A percentile compares a stretch with the other conserved stretches of the same genome.
Conservation (phyloP, 2,113 vertebrate species). For the Hymenochirus boettgeri region DNA sequence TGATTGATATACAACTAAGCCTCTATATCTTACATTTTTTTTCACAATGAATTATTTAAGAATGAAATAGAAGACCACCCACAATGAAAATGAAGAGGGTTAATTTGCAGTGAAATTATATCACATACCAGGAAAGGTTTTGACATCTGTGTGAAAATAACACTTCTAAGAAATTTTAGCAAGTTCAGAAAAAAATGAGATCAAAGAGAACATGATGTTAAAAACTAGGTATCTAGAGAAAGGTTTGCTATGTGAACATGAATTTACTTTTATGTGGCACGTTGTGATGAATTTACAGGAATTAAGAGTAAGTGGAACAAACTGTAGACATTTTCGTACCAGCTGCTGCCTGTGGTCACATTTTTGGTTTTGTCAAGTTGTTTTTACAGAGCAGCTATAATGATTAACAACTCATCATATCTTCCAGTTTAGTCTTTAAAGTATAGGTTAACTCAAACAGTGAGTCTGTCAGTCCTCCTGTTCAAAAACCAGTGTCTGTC, state of each 20-base stretch:
- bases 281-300: not conserved
- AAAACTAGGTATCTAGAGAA: not conserved
- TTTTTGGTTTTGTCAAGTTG: not conserved
- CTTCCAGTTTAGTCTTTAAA: not conserved
- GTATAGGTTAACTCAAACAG: no score
- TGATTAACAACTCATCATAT: not conserved
- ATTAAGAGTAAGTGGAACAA: slow-evolving; percentile 6
- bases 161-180: slow-evolving; percentile 8
- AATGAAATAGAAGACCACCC: no score
- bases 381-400: no score
- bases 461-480: no score
- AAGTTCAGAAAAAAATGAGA: slow-evolving; percentile 4
- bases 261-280: not conserved
- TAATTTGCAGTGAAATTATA: slow-evolving; percentile 22
- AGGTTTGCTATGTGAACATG: not conserved
- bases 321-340: not conserved
- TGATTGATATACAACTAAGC: no score
- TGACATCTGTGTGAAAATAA: slow-evolving; percentile 24
- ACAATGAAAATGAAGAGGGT: no score
- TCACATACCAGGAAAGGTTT: slow-evolving; percentile 25
- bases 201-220: not conserved
- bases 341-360: not conserved
- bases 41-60: no score
- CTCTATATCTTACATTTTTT: no score
- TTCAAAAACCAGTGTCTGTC: no score